A percentile compares a stretch with the other conserved stretches of the same genome.
Evolutionary conservation across 2,888 invertebrate species (phyloP).

Genomic region (Caenorhabditis sp.): DNA sequence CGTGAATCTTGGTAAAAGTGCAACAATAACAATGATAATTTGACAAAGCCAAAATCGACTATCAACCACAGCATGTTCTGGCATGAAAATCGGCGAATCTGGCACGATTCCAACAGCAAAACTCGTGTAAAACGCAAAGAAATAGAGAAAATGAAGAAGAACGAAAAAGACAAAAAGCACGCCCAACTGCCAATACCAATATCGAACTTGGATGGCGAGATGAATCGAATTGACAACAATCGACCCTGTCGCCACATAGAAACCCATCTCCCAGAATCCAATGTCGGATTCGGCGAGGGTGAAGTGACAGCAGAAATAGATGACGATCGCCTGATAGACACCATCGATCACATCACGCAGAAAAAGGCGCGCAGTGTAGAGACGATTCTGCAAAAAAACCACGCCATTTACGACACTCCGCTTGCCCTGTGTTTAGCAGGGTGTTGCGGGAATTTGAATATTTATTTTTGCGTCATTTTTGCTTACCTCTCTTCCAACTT

Average conservation of each 20-base stretch:
- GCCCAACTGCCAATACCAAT: slow-evolving; percentile 77
- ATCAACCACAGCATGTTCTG: slow-evolving; percentile 28
- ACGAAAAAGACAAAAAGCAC: slow-evolving; percentile 52
- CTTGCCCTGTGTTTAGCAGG: not conserved
- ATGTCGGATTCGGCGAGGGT: slow-evolving; percentile 72
- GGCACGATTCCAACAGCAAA: slow-evolving; percentile 19
- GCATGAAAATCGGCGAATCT: slow-evolving; percentile 45
- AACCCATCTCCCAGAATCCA: slow-evolving; percentile 90
- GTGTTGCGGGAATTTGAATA: not conserved
- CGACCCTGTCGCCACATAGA: slow-evolving; percentile 84
- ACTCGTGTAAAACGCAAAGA: slow-evolving; percentile 20
- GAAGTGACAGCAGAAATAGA: slow-evolving; percentile 84
- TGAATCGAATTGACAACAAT: slow-evolving; percentile 86
- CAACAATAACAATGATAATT: slow-evolving; percentile 36
- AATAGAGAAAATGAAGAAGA: slow-evolving; percentile 44
- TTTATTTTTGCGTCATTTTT: not conserved
- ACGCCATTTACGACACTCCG: not conserved
- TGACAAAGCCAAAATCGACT: slow-evolving; percentile 45
- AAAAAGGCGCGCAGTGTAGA: slow-evolving; percentile 76
- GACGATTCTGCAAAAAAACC: slow-evolving; percentile 8
- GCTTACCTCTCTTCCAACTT: slow-evolving; percentile 77
- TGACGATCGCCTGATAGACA: slow-evolving; percentile 87
- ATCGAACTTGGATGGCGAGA: slow-evolving; percentile 87
- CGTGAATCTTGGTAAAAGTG: slow-evolving; percentile 46
- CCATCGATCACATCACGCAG: slow-evolving; percentile 88